Conservation (phyloP, 2,888 invertebrate genomes). For the Cheilosia vernalis region DNA sequence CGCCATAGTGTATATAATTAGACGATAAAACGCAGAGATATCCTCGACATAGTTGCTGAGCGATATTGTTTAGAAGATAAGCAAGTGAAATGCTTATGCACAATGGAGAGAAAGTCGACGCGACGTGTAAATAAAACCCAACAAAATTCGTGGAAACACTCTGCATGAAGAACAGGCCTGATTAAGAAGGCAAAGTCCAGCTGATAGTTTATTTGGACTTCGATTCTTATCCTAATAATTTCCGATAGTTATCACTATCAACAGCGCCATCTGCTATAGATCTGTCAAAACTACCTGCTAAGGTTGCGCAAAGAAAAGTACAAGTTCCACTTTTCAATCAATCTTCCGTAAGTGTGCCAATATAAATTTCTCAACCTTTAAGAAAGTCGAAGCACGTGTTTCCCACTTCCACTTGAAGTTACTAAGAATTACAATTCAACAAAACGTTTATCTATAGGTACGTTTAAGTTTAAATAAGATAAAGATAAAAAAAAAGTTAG, state of each 20-base stretch:
- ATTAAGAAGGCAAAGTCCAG: too few relatives aligned
- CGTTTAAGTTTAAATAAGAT: not conserved
- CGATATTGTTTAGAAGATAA: not conserved
- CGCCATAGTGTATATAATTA: slow-evolving; percentile 1
- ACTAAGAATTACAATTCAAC: not conserved
- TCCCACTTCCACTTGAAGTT: not conserved
- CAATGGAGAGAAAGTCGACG: not conserved
- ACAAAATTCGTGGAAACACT: too few relatives aligned
- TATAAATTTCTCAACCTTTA: not conserved
- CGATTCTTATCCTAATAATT: too few relatives aligned
- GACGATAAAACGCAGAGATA: slow-evolving; percentile 16
- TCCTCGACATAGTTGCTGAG: slow-evolving; percentile 12
- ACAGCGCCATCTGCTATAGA: too few relatives aligned
- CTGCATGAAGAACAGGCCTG: too few relatives aligned
- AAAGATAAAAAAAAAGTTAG: not conserved
- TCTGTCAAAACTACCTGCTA: too few relatives aligned
- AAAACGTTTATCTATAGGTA: not conserved
- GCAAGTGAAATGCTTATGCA: not conserved
- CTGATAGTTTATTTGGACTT: too few relatives aligned
- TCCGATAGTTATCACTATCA: too few relatives aligned
- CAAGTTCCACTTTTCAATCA: not conserved
- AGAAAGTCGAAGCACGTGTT: not conserved
- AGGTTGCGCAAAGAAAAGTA: too few relatives aligned
- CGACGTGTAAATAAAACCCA: too few relatives aligned
- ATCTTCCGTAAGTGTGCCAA: not conserved